Evolutionary conservation across 2,797 vertebrate species (phyloP), one percentile per base, ranked within the genome.

Genomic region (Silurus lanzhouensis): DNA sequence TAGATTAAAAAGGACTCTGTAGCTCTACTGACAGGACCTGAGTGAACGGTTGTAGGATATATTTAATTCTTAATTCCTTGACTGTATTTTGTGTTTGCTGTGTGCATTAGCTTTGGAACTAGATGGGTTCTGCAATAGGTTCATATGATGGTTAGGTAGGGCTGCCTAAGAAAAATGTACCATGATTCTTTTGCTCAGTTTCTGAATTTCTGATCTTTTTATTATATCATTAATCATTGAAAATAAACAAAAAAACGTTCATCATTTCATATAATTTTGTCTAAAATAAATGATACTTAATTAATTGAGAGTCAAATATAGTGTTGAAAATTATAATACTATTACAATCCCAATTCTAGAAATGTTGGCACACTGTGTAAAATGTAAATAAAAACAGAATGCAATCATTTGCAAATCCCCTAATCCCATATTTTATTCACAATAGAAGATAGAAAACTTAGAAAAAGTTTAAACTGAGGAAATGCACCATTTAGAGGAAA

Each of bases 11-110:
- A 6, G 17, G 2, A 52, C 52, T 81, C 63, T 52, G 44, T 52
- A 52, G 79, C n/a, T 13, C 79, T 27, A 52, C 38, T 64, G 48
- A 80, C 76, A 80, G 25, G 13, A 78, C 76, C 57, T 61, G 2
- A 6, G 6, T 15, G 63, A 46, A 80, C 1, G 20, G 31, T 44
- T 46, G 58, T 4, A 46, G 4, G 12, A 63, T n/a, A 15, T n/a
- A 31, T 31, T 19, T 10, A 38, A 38, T 38, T 8, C 48, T 58
- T 31, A 58, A 58, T 76, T 76, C 74, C 17, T 10, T 52, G n/a
- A 58, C 25, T 12, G n/a, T 57, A 57, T 57, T 60, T 60, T 44
- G 3, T n/a, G 76, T 63, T 44, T 44, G 1, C 58, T n/a, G 58
- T 17, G 52, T 58, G 75, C 58, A 12, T 31, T 31, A 38, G 55